These are phyloP conservation scores for Tetranychus truncatus DNA, from an alignment of 2,888 invertebrate genomes.

Conservation along the genomic window DNA sequence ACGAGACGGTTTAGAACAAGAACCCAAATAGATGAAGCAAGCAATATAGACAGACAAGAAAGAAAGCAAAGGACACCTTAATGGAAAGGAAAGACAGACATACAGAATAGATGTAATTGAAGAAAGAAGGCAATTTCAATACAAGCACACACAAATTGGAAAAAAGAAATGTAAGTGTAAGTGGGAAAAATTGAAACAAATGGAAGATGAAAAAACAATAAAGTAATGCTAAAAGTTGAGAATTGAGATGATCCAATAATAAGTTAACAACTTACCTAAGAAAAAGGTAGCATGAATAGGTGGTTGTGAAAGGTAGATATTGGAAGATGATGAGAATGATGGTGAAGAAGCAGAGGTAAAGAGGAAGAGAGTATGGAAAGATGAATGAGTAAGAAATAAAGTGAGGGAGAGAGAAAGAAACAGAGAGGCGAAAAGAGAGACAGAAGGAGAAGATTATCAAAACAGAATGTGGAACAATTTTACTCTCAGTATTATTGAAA, in stretches of 20 bases:
- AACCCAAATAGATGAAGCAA: neutral
- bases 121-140: neutral
- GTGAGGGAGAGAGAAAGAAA: slow-evolving; percentile 9
- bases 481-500: neutral
- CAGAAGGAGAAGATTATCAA: neutral
- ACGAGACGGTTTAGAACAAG: neutral
- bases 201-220: neutral
- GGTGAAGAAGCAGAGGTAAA: slow-evolving; percentile 9
- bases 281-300: neutral
- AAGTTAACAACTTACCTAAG: neutral
- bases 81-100: neutral
- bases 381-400: neutral
- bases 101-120: neutral
- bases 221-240: neutral
- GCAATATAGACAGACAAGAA: neutral
- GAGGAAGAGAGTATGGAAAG: neutral
- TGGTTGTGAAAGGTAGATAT: neutral
- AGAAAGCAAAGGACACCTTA: neutral
- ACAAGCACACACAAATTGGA: neutral
- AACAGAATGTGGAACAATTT: slow-evolving; percentile 3
- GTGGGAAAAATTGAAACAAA: neutral
- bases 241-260: neutral
- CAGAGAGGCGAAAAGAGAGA: slow-evolving; percentile 3
- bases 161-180: neutral
- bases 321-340: neutral